Evolutionary conservation across 2,797 vertebrate species (phyloP), one percentile per base, ranked within the genome.

Genomic region (Sphenodon punctatus): DNA sequence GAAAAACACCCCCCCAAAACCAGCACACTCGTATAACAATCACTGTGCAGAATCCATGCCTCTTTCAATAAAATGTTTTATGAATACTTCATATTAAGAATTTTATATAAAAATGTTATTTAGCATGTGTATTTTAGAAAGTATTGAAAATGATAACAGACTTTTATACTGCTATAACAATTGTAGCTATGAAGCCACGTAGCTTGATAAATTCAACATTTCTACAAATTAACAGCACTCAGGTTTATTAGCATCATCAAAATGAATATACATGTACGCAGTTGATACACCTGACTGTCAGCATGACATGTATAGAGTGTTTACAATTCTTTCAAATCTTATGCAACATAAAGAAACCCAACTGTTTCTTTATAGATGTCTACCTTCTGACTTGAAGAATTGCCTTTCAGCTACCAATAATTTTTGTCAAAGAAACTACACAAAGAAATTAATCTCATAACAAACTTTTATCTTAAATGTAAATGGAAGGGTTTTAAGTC

Each of bases 351-450:
- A 30, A 53, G 56, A 72, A 75, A 79, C 65, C 53, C 34, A 49
- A 59, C 74, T 64, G 55, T 61, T 60, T 41, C n/a, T 43, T 83
- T 82, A 79, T 78, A 66, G 64, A 79, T 75, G 48, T 70, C 81
- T 65, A 65, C 72, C 46, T 30, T 75, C 65, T 75, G 23, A 58
- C 25, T 65, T 65, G 53, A 48, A 27, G 36, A 55, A 46, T 49
- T 20, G 39, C 36, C 15, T 39, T 42, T 53, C 42, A 43, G 32
- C 39, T 45, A 55, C 23, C 20, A 55, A 19, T 19, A 60, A 25
- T 67, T 34, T 38, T 39, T 55, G 15, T 53, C 23, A 38, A 51
- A 60, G 25, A 67, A 61, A 38, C 16, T 30, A 19, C 22, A 65
- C n/a, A 15, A 30, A 25, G 70, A 34, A 59, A 59, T 22, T 53